Conservation (phyloP, 2,113 vertebrate species). For the Ardeotis arabs region DNA sequence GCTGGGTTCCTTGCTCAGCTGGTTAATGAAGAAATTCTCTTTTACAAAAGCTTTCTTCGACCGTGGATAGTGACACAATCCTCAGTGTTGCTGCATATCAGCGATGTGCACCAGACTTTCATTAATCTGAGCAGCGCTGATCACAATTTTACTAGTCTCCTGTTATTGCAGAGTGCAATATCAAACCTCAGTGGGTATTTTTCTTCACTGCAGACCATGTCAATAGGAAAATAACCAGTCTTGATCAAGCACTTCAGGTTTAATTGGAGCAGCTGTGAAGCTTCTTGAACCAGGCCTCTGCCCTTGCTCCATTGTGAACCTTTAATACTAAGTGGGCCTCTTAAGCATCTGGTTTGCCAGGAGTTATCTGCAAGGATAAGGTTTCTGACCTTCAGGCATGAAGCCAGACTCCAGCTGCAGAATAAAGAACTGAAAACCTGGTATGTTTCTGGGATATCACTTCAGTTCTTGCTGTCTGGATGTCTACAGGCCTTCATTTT, state of each 20-base stretch:
- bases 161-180: background rate
- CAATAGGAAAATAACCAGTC: background rate
- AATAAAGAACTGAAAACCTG: background rate
- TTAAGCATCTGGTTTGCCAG: background rate
- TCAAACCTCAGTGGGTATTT: background rate
- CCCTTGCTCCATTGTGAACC: background rate
- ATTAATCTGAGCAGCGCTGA: background rate
- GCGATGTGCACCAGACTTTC: background rate
- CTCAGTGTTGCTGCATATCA: rapidly evolving
- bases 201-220: background rate
- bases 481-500: background rate
- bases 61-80: rapidly evolving
- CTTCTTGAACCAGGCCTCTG: background rate
- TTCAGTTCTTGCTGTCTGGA: background rate
- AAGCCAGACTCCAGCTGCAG: background rate
- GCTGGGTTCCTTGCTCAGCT: background rate
- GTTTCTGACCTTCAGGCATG: background rate
- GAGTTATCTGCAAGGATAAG: background rate
- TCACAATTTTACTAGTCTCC: background rate
- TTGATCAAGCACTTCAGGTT: background rate
- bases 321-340: background rate
- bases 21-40: background rate
- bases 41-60: background rate
- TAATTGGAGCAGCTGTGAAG: background rate
- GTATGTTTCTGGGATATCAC: background rate